Evolutionary conservation across 2,888 invertebrate species (phyloP).

Genomic region (Pardosa pseudoannulata): DNA sequence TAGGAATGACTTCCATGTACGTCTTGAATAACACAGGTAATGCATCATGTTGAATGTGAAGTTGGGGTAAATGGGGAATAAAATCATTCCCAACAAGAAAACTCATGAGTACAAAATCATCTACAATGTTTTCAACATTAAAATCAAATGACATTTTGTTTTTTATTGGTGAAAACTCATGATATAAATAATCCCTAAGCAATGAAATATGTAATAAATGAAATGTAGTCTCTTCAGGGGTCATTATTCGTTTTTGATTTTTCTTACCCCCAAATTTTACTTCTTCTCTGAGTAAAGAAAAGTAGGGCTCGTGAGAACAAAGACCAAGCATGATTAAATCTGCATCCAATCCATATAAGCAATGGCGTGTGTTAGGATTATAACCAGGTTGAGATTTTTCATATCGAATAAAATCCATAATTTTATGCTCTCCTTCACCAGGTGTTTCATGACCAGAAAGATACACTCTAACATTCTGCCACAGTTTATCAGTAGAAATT

Average conservation of each 20-base stretch:
- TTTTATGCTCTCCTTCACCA: conserved; percentile 98
- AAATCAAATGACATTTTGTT: conserved; percentile 82
- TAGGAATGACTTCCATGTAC: conserved; percentile 91
- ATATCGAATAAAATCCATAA: conserved; percentile 96
- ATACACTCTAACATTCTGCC: conserved; percentile 91
- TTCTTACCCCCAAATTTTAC: conserved; percentile 80
- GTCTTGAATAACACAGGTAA: conserved; percentile 90
- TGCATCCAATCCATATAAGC: conserved; percentile 97
- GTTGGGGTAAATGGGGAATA: conserved; percentile 94
- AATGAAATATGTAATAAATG: conserved; percentile 94
- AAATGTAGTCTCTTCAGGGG: conserved; percentile 93
- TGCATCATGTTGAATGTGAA: conserved; percentile 94
- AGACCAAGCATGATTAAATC: conserved; percentile 98
- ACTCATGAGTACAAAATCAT: conserved; percentile 99
- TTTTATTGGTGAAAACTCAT: conserved; percentile 85
- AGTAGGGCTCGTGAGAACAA: conserved; percentile 96
- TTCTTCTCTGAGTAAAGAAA: conserved; percentile 95
- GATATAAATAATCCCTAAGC: conserved; percentile 92
- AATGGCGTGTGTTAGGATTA: conserved; percentile 94
- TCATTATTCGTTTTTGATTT: conserved; percentile 79
- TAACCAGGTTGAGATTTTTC: conserved; percentile 88
- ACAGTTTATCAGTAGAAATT: conserved; percentile 86
- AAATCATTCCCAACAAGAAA: conserved; percentile 99
- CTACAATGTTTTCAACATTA: conserved; percentile 93
- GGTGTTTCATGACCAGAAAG: conserved; percentile 95